Evolutionary conservation across 2,797 vertebrate genomes (phyloP), one percentile per base, ranked within the genome.

Genomic region (Crypturellus tataupa): DNA sequence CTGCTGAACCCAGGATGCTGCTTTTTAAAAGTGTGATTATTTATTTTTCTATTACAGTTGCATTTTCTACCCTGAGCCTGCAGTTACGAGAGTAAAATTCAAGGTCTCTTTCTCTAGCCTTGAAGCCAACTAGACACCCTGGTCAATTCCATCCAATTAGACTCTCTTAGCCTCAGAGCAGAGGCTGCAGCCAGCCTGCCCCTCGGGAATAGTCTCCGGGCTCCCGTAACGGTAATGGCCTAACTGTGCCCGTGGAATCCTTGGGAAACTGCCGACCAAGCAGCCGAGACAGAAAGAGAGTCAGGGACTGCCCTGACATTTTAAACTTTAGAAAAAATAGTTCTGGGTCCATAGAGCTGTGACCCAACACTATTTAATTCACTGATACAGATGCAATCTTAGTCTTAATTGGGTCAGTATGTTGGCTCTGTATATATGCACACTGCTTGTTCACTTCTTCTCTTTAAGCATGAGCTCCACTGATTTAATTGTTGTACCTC

Each of bases 71-170:
- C 73, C 35, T 62, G 86, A 84, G 39, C 21, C 10, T 80, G 1
- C 67, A 40, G 64, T 91, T 92, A 79, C 37, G 67, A 60, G 27
- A 83, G 51, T 80, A 76, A 88, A 86, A 87, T 88, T 23, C 39
- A 68, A 58, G 46, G 11, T 47, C 17, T 83, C 6, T 9, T 40
- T 9, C 63, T 65, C 4, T 72, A 75, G 80, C 82, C 89, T 77
- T 68, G 47, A 84, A 86, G 67, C 71, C 67, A 77, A 70, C 44
- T 90, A 69, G 63, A 47, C 70, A 15, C 31, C 10, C 31, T 1
- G 1, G 80, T 13, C 67, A 47, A 27, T 86, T 94, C 90, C 90
- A 86, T 88, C 73, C 80, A 93, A 78, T 87, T 91, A 73, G 85
- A 25, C 44, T 88, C 68, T 60, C 75, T 86, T 46, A 73, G 70